phyloP scores from a whole-genome alignment of 2,113 vertebrate genomes.

The Rhineura floridana region DNA sequence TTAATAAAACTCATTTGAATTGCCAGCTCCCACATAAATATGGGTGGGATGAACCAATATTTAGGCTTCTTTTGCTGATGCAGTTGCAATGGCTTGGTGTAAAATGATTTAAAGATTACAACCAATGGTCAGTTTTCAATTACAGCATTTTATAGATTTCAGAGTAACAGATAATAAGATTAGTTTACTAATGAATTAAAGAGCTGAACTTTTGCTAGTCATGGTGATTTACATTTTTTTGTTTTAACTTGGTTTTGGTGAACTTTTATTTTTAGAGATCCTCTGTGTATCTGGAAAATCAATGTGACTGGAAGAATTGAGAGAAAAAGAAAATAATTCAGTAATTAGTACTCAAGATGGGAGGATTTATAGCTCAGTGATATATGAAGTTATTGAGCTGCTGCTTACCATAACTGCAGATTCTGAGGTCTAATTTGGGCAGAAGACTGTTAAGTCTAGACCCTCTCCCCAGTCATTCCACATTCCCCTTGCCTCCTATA shows the following conservation, averaged over 20 bases:
- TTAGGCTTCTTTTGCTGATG: too few species aligned
- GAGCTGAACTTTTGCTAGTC: not conserved
- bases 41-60: too few species aligned
- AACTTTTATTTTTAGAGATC: not conserved
- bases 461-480: too few species aligned
- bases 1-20: not conserved
- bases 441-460: not conserved
- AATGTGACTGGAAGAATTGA: not conserved
- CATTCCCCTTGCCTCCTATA: not conserved
- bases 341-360: not conserved
- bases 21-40: not conserved
- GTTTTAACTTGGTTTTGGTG: not conserved
- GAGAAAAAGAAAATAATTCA: not conserved
- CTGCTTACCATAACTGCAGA: not conserved
- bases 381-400: not conserved
- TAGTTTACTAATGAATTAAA: not conserved
- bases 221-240: not conserved
- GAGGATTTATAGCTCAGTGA: not conserved
- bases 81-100: too few species aligned
- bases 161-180: not conserved
- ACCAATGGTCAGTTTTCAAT: too few species aligned
- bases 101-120: too few species aligned
- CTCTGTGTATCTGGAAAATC: not conserved
- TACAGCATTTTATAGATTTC: not conserved
- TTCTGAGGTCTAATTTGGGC: not conserved